phyloP scores from a whole-genome alignment of 2,113 vertebrate species.

The Podarcis cretensis region DNA sequence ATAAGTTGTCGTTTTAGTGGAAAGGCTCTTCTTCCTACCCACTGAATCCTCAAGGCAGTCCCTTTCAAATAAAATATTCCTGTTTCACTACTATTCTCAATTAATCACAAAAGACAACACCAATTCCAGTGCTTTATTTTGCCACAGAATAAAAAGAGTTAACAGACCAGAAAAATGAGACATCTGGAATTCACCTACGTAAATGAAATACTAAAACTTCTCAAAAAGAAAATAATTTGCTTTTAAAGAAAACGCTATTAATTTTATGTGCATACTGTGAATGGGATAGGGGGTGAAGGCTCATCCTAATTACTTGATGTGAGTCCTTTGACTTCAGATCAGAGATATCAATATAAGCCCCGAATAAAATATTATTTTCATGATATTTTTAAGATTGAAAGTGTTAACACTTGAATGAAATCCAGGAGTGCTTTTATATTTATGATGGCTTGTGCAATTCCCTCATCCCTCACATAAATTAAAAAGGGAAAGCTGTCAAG shows the following conservation, averaged over 20 bases:
- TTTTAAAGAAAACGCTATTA: background rate
- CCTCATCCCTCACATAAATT: background rate
- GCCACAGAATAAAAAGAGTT: background rate
- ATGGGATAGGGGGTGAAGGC: background rate
- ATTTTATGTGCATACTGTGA: background rate
- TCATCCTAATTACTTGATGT: background rate
- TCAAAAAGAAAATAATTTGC: background rate
- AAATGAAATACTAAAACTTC: background rate
- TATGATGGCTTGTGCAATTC: background rate
- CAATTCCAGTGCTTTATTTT: background rate
- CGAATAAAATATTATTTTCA: background rate
- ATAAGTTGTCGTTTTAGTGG: background rate
- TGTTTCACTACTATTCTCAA: background rate
- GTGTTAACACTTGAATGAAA: background rate
- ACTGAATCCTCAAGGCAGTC: background rate
- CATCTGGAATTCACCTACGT: background rate
- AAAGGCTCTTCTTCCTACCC: too few species aligned
- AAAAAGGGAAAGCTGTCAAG: background rate
- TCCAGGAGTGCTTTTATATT: background rate
- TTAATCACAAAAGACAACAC: background rate
- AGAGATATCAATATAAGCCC: background rate
- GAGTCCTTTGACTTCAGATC: background rate
- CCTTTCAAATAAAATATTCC: background rate
- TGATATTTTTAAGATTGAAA: background rate
- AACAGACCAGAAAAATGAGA: background rate